Evolutionary conservation across 2,888 invertebrate genomes (phyloP), one percentile per base, ranked within the genome.

Genomic region (Tyria jacobaeae): DNA sequence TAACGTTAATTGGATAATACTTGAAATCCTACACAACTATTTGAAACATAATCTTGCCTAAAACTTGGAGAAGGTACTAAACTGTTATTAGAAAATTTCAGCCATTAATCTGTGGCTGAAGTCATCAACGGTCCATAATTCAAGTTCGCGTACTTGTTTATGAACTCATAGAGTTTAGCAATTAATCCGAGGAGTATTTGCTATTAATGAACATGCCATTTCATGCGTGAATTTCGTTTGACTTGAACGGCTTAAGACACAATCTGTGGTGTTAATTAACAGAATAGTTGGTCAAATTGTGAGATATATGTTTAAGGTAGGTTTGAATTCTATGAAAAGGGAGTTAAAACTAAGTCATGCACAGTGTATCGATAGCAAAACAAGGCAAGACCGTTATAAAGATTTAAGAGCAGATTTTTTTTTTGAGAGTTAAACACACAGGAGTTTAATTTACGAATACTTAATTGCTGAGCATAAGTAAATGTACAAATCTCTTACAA

Each of bases 161-260:
- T 44, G 44, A 21, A 44, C 21, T 44, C 44, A 44, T 10, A 0
- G 44, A 50, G 49, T 50, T 50, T 10, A 49, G 25, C 49, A 50
- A 50, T 50, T 50, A 54, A 24, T 37, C 15, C 25, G 25, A 25
- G 3, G 39, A 39, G 54, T 52, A 9, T 52, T 35, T 52, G 37
- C 21, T 52, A 52, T 37, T 37, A 35, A 52, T 52, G 37, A 41
- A 54, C 49, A n/a, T 17, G 49, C 4, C 17, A 17, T 50, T 27
- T 31, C n/a, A 50, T 31, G 31, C 49, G 49, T 50, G 10, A 31
- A 50, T 27, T 44, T 44, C 21, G 21, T 21, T 21, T 44, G 21
- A 44, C 21, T 44, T 44, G 44, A 44, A 44, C 10, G 44, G 12
- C 44, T 44, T 3, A 41, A 41, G 44, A 44, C 44, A 44, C 44